Base-by-base conservation (phyloP, 2,113 vertebrate species). In the Arvicanthis niloticus region DNA sequence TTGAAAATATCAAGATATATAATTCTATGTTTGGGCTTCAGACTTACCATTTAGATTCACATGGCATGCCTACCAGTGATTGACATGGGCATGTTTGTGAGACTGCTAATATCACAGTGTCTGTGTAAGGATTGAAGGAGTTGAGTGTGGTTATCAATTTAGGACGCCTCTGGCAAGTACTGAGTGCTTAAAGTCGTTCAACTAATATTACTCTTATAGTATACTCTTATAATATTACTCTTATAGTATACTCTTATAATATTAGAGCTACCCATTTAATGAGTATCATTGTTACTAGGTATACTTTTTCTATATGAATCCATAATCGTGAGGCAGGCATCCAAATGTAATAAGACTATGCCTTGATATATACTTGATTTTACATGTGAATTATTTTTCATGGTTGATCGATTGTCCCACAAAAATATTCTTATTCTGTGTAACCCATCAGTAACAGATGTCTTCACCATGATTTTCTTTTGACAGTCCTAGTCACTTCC, bases 291-390 rank as follows among this genome's bases (percentile, higher is more conserved):
- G 5, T 70, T 85, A 91, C 26, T 48, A 77, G 88, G 10, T 62
- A 48, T 91, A 93, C 81, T 65, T 94, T 96, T 88, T 31, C 34
- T 34, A 10, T 37, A 34, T 62, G 1, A 88, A 53, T 60, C 9
- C 78, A 13, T 72, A 94, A 94, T 68, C 40, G 78, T 31, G 78
- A 22, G 2, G 4, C 7, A 87, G 2, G 42, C 48, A 89, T 56
- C 37, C 88, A 91, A 92, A 86, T 81, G 16, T 93, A 34, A 37
- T 93, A 90, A 89, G 37, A 45, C 56, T 42, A n/a, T 15, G 24
- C 40, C 65, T 48, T 76, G 45, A 60, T 77, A 81, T 81, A 94
- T 77, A 87, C 84, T 34, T 96, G 7, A 93, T 60, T 22, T 92
- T 91, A 48, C 2, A 65, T 15, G 26, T 60, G 3, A 56, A 81